Base-by-base conservation (phyloP, 2,888 invertebrate species). In the Timema cristinae region DNA sequence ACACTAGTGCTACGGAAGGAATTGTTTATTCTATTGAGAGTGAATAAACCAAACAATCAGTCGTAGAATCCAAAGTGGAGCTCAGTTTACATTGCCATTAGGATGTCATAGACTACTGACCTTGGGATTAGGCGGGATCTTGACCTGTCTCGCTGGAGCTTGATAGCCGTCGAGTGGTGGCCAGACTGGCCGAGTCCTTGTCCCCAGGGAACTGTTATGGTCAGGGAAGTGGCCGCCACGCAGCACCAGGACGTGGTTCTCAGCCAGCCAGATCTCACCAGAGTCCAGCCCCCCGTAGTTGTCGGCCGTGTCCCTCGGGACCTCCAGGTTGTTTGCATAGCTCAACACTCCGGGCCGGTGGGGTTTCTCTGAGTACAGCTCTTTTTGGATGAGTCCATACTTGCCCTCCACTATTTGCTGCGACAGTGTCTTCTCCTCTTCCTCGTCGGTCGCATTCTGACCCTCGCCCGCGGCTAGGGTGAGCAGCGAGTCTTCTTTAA, bases 401-500 rank as follows among this genome's bases (percentile, higher is more conserved):
- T 94, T 94, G 61, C 94, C 95, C 80, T 95, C 95, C 73, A 91
- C 91, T 77, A 94, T 93, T 83, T 94, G 94, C 83, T 94, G 93
- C n/a, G 93, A 88, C 54, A 94, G 84, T 7, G 94, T 94, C 81
- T 94, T 94, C 81, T 89, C 91, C 50, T 91, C 90, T 75, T 93
- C 93, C 74, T 91, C 91, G 73, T 85, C 83, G 50, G 82, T 79
- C 78, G 73, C 75, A n/a, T 66, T 66, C 15, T 69, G 52, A 13
- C 48, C 70, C 32, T 63, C 51, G 7, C 51, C 32, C 9, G 67
- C 63, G 5, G 59, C 59, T 32, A 32, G 5, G 15, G 15, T 32
- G 32, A 32, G 32, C 32, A 32, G 32, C 32, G 32, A 32, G 32
- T 32, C 32, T 32, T 32, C 32, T 32, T 32, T 32, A 32, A 32